Conservation (phyloP, 2,113 vertebrate species). For the Ammodytes marinus region DNA sequence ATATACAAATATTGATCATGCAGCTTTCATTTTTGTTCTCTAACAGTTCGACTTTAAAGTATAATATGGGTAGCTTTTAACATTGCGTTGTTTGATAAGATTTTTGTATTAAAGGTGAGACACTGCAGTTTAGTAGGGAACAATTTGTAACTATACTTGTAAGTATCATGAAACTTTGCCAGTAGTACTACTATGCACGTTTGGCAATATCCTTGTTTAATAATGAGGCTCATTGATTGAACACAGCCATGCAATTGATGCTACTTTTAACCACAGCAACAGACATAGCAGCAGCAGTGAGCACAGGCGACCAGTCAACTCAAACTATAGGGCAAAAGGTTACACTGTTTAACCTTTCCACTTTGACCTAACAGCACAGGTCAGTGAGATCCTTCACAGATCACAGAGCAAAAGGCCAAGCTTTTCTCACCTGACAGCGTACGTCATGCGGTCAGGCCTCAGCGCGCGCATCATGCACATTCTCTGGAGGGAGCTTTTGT, state of each 20-base stretch:
- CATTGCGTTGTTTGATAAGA: too few relatives aligned
- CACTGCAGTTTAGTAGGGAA: too few relatives aligned
- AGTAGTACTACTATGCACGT: not conserved
- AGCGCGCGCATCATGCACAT: constrained; percentile 92
- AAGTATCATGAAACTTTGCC: too few relatives aligned
- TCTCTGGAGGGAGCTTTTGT: constrained; percentile 90
- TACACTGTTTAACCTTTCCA: constrained; percentile 38
- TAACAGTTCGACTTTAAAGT: not conserved
- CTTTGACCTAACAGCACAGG: constrained; percentile 24
- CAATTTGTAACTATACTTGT: too few relatives aligned
- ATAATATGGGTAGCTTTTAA: not conserved
- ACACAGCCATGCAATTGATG: not conserved
- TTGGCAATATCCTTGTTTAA: not conserved
- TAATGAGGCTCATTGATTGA: constrained; percentile 31
- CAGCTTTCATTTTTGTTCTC: not conserved
- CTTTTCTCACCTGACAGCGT: constrained; percentile 86
- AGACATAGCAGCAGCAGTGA: constrained; percentile 7
- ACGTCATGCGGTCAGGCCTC: constrained; percentile 91
- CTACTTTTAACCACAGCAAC: not conserved
- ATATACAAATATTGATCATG: not conserved
- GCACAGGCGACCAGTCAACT: not conserved
- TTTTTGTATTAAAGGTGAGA: not conserved
- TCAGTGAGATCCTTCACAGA: constrained; percentile 28
- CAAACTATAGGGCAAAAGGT: constrained; percentile 34
- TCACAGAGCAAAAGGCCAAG: constrained; percentile 33